phyloP scores from a whole-genome alignment of 2,113 vertebrate species.

The Hemicordylus capensis region DNA sequence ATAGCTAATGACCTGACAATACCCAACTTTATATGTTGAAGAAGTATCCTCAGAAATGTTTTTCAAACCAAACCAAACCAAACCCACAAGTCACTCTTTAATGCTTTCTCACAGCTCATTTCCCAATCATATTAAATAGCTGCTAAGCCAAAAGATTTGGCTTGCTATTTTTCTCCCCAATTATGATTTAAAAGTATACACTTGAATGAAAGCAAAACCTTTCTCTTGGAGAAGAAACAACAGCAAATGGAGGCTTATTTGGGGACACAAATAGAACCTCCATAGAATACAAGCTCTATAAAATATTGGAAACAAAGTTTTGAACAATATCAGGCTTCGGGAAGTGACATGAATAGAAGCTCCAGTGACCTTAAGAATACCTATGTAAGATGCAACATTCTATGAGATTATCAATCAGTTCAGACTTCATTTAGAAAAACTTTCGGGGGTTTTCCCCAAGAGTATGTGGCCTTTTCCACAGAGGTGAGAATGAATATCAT shows the following conservation, averaged over 20 bases:
- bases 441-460: background rate
- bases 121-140: background rate
- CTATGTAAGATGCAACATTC: background rate
- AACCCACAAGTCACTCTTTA: background rate
- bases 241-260: background rate
- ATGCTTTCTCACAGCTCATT: background rate
- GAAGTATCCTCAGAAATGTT: background rate
- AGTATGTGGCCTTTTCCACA: conserved; percentile 17
- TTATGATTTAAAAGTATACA: background rate
- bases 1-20: background rate
- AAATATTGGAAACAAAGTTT: too few relatives aligned
- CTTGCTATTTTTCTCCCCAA: background rate
- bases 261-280: background rate
- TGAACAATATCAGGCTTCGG: too few relatives aligned
- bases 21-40: background rate
- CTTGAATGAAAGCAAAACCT: background rate
- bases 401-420: conserved; percentile 2
- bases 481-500: background rate
- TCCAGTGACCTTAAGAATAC: background rate
- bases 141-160: background rate
- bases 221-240: background rate
- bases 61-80: too few relatives aligned
- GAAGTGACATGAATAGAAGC: background rate
- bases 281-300: too few relatives aligned
- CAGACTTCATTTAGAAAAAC: conserved; percentile 28